Percentiles rank a stretch among this genome's conserved stretches.
phyloP scores from a whole-genome alignment of 2,888 invertebrate species.

The Punctoribates punctum region DNA sequence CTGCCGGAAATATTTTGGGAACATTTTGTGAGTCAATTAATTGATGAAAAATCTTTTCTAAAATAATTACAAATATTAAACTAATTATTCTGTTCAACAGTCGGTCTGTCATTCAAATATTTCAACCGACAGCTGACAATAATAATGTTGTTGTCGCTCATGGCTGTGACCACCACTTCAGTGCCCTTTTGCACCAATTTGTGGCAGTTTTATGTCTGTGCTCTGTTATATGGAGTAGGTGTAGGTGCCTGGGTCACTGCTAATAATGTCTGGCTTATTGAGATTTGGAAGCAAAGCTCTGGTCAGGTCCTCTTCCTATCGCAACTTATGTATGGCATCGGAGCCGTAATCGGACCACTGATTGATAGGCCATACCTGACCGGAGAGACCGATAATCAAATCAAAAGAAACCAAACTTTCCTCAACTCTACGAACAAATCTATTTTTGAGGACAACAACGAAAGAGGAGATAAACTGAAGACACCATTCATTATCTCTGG shows the following conservation, averaged over 20 bases:
- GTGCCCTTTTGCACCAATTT: not conserved
- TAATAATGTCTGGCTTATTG: conserved; percentile 1
- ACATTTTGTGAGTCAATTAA: not conserved
- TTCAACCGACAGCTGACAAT: not conserved
- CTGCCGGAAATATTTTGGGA: not conserved
- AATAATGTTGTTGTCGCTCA: not conserved
- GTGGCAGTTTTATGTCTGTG: not conserved
- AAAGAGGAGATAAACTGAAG: too few relatives aligned
- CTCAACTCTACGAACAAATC: too few relatives aligned
- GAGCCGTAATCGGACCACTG: not conserved
- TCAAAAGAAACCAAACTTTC: too few relatives aligned
- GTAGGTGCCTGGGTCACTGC: not conserved
- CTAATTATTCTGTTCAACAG: not conserved
- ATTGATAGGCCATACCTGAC: not conserved
- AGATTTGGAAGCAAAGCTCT: not conserved
- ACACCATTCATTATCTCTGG: too few relatives aligned
- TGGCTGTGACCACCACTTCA: not conserved
- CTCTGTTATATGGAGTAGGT: not conserved
- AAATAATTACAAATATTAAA: not conserved
- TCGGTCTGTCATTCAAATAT: not conserved
- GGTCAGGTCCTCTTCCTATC: not conserved
- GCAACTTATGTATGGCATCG: not conserved
- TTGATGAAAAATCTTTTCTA: too few relatives aligned
- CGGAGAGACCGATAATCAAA: not conserved
- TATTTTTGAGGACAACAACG: too few relatives aligned